Base-by-base conservation (phyloP, 2,797 vertebrate species). In the Champsocephalus gunnari region DNA sequence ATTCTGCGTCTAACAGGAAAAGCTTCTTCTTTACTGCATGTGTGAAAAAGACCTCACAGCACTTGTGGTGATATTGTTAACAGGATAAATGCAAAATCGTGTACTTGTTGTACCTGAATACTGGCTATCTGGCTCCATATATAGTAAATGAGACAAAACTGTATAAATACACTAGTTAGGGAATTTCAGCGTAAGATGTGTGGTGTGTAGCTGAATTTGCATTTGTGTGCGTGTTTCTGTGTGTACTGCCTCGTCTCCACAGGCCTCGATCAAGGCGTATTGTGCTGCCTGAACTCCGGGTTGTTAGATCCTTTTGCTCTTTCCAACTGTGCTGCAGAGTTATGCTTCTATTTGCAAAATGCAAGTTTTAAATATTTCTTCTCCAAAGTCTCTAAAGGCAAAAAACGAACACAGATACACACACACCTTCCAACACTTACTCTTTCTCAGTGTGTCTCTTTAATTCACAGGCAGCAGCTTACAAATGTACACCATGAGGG, bases 291-390 rank as follows among this genome's bases (percentile, higher is more conserved):
- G 21, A 71, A 58, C 66, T 43, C 61, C 3, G 5, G 54, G 62
- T 67, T 68, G 48, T 79, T 58, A 66, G 61, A 66, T 80, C 28
- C 49, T 61, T 69, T 50, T 67, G 51, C 49, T 61, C 50, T 71
- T 51, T 67, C 64, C 71, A 57, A 45, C 43, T 38, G 55, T 8
- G 60, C 44, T 73, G 57, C 60, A 66, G 58, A 16, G 44, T 67
- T 74, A 69, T 71, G 59, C 51, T 49, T 70, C 48, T 65, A 38
- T 69, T 77, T 79, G 24, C 64, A 77, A 75, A 79, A 83, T 64
- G 60, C n/a, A 45, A 60, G 34, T 76, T 85, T 86, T 57, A 60
- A 84, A 82, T 66, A 66, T 73, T 71, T 41, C 1, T 57, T 17
- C 70, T 75, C 48, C 3, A 9, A 60, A 57, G 50, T 60, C 70